These are phyloP conservation scores for Microvelia longipes DNA, from an alignment of 1,140 invertebrate species.

Conservation along the genomic window DNA sequence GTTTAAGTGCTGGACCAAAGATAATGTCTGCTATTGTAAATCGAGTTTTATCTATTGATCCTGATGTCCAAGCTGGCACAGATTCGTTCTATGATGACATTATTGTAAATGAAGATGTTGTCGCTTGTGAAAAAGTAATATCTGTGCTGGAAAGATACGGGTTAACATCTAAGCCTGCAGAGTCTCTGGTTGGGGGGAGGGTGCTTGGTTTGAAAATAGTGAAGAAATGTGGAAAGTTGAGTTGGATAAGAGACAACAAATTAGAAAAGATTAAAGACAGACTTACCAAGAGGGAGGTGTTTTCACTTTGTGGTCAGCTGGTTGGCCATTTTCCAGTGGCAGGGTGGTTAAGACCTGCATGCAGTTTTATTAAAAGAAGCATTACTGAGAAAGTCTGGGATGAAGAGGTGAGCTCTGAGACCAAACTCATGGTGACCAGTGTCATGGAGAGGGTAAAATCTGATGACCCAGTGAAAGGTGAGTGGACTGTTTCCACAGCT, in stretches of 20 bases:
- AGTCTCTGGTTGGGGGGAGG: background rate
- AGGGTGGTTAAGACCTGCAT: conserved; percentile 4
- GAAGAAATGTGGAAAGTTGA: background rate
- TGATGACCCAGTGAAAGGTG: background rate
- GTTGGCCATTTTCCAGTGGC: conserved; percentile 7
- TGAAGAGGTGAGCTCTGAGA: background rate
- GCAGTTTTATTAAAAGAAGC: conserved; percentile 6
- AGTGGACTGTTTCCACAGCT: background rate
- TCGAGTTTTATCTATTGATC: background rate
- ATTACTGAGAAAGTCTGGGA: conserved; percentile 2
- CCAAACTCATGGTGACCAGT: background rate
- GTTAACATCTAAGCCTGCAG: background rate
- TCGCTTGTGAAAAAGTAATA: background rate
- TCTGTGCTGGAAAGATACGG: background rate
- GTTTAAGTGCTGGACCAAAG: conserved; percentile 3
- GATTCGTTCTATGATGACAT: background rate
- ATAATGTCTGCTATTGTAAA: conserved; percentile 6
- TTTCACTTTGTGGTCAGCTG: conserved; percentile 6
- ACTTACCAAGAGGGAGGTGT: conserved; percentile 1
- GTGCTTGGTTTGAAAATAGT: background rate
- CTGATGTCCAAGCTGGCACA: background rate
- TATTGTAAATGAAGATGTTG: background rate
- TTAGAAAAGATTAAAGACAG: background rate
- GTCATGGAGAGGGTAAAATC: conserved; percentile 2
- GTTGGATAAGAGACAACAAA: conserved; percentile 8